Conservation (phyloP, 2,797 vertebrate species). For the Brachymystax lenok region DNA sequence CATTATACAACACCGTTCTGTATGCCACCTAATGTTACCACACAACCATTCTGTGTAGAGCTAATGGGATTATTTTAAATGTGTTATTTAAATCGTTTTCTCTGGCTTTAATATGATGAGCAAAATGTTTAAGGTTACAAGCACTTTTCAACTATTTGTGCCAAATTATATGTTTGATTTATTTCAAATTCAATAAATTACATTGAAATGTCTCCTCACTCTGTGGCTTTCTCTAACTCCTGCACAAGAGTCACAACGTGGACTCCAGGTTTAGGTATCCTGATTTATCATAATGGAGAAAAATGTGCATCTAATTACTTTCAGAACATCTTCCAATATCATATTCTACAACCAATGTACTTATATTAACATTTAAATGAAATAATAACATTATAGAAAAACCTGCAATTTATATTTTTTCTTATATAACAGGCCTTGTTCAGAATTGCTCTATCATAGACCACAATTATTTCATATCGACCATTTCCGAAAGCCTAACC, state of each 20-base stretch:
- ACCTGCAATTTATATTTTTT: not conserved
- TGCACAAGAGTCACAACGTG: no score
- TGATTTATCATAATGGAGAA: no score
- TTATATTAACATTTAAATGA: not conserved
- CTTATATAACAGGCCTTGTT: not conserved
- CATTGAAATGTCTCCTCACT: not conserved
- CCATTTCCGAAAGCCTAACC: slow-evolving; percentile 33
- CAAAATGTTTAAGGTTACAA: slow-evolving; percentile 39
- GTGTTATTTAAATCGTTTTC: not conserved
- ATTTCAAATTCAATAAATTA: not conserved
- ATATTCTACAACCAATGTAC: not conserved
- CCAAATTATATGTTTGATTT: slow-evolving; percentile 53
- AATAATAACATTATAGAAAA: no score
- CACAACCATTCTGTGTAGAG: not conserved
- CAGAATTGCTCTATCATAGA: not conserved
- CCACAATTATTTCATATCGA: slow-evolving; percentile 26
- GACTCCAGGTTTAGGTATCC: no score
- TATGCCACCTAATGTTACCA: not conserved
- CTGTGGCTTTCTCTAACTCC: no score
- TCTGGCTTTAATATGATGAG: slow-evolving; percentile 15
- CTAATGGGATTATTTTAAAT: not conserved
- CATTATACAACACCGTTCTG: not conserved
- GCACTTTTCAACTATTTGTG: slow-evolving; percentile 61
- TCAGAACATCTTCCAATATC: not conserved
- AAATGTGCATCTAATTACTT: no score